Evolutionary conservation across 2,888 invertebrate species (phyloP).

Genomic region (Archips xylosteana): DNA sequence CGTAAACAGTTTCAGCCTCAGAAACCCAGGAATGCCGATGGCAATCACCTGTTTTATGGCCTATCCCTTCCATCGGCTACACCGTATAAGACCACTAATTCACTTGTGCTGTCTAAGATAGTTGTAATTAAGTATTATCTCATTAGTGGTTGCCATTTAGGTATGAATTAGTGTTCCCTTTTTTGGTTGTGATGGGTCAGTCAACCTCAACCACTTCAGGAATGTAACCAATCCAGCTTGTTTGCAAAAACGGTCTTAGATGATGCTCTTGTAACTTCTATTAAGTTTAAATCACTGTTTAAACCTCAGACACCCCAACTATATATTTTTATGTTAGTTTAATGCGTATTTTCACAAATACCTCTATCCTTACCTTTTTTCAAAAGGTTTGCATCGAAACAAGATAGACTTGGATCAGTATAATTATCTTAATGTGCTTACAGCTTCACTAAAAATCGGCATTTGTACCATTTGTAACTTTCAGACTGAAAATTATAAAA

Average conservation of each 20-base stretch:
- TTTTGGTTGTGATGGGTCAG: constrained; percentile 24
- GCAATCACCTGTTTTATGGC: constrained; percentile 60
- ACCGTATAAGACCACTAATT: constrained; percentile 28
- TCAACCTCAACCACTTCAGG: not conserved
- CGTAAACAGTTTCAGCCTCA: constrained; percentile 57
- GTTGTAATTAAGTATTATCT: constrained; percentile 32
- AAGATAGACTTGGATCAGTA: too few relatives aligned
- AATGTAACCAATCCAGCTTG: constrained; percentile 11
- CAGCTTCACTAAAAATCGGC: too few relatives aligned
- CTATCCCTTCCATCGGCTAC: constrained; percentile 50
- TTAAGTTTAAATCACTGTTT: too few relatives aligned
- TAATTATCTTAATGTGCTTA: too few relatives aligned
- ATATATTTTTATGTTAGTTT: too few relatives aligned
- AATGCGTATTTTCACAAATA: too few relatives aligned
- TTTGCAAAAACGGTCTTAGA: not conserved
- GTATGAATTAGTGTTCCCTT: constrained; percentile 31
- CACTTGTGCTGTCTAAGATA: constrained; percentile 9
- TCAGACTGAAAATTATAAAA: too few relatives aligned
- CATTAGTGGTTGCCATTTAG: constrained; percentile 31
- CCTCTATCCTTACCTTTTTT: too few relatives aligned
- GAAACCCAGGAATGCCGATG: constrained; percentile 63
- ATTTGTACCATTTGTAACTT: too few relatives aligned
- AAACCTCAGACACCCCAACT: too few relatives aligned
- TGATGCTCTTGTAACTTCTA: not conserved
- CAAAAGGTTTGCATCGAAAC: too few relatives aligned